Percentiles rank a stretch among this genome's conserved stretches.
Conservation (phyloP, 1,140 invertebrate species). For the Nasonia longicornis region DNA sequence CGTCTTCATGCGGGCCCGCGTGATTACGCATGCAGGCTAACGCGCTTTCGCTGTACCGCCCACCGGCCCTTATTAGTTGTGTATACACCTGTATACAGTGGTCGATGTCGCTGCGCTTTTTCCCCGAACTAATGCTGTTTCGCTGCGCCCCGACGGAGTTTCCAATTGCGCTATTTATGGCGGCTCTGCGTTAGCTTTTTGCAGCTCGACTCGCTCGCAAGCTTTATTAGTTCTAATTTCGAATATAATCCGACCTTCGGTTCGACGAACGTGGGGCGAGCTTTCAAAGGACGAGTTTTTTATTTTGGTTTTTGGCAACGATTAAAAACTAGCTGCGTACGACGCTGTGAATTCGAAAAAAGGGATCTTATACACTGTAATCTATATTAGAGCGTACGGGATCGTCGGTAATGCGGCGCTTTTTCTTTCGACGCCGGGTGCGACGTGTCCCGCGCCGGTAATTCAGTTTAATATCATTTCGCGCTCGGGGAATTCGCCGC, state of each 20-base stretch:
- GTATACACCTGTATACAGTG: not conserved
- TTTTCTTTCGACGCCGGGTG: not conserved
- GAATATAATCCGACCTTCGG: not conserved
- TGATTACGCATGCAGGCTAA: constrained; percentile 10
- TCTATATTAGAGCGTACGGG: too few relatives aligned
- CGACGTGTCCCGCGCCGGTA: not conserved
- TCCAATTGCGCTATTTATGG: not conserved
- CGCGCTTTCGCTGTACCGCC: not conserved
- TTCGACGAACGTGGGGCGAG: too few relatives aligned
- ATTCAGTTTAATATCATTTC: not conserved
- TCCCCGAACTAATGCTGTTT: not conserved
- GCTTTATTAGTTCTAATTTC: not conserved
- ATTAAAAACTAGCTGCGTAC: too few relatives aligned
- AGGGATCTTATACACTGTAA: too few relatives aligned
- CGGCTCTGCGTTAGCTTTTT: not conserved
- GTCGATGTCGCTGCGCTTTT: not conserved
- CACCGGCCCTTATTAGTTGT: not conserved
- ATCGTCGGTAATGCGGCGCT: not conserved
- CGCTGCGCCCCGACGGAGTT: not conserved
- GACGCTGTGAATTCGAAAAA: too few relatives aligned
- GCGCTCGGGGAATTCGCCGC: not conserved
- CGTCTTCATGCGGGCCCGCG: not conserved
- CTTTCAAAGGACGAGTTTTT: too few relatives aligned
- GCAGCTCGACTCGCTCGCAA: not conserved
- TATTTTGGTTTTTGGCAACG: too few relatives aligned